Evolutionary conservation across 2,888 invertebrate genomes (phyloP).

Genomic region (Podotricha telesiphe): DNA sequence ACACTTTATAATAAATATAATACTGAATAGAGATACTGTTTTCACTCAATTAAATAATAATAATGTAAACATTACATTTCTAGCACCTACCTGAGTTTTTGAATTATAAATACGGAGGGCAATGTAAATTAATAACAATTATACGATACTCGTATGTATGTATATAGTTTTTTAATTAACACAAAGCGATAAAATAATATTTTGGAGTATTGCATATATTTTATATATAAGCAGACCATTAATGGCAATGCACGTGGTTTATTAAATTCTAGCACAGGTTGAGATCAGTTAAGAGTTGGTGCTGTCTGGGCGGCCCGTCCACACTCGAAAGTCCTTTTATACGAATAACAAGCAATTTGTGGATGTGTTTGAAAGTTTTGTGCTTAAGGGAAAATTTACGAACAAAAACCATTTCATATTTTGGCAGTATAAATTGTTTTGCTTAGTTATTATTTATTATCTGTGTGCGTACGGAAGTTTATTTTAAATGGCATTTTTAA

Average conservation of each 20-base stretch:
- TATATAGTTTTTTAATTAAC: too few relatives aligned
- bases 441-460: constrained; percentile 13
- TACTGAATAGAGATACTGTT: too few relatives aligned
- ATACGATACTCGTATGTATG: too few relatives aligned
- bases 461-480: background rate
- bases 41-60: too few relatives aligned
- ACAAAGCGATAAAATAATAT: too few relatives aligned
- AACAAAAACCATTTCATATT: constrained; percentile 26
- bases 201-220: too few relatives aligned
- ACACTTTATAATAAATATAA: too few relatives aligned
- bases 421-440: constrained; percentile 27
- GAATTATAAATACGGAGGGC: too few relatives aligned
- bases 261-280: constrained; percentile 35
- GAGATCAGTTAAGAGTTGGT: constrained; percentile 23
- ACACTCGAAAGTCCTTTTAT: constrained; percentile 31
- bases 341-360: constrained; percentile 38
- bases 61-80: too few relatives aligned
- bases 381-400: constrained; percentile 22
- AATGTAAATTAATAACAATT: too few relatives aligned
- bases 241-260: constrained; percentile 27
- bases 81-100: too few relatives aligned
- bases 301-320: constrained; percentile 31
- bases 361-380: constrained; percentile 30
- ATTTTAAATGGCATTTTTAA: background rate
- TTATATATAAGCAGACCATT: background rate